A percentile compares a stretch with the other conserved stretches of the same genome.
Evolutionary conservation across 2,797 vertebrate genomes (phyloP).

Genomic region (Merluccius polli): DNA sequence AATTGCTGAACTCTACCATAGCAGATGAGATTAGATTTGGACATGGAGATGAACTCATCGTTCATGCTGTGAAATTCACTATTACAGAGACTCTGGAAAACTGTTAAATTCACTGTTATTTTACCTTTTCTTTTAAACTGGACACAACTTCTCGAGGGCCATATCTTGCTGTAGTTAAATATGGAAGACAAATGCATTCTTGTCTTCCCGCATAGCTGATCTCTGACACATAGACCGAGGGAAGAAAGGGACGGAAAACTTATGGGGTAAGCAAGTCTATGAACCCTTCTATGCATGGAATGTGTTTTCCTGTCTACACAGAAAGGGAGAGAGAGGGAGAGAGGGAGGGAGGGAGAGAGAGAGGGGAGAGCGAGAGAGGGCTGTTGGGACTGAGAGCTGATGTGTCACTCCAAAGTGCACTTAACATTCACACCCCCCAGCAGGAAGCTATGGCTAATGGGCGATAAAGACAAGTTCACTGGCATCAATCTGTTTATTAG

Average conservation of each 20-base stretch:
- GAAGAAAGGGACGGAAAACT: background rate
- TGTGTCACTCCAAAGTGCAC: slow-evolving; percentile 44
- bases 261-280: slow-evolving; percentile 2
- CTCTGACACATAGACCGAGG: background rate
- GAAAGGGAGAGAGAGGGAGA: background rate
- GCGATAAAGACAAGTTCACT: slow-evolving; percentile 45
- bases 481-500: slow-evolving; percentile 63
- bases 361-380: slow-evolving; percentile 3
- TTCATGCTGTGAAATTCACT: background rate
- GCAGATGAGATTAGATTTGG: background rate
- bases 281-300: slow-evolving; percentile 1
- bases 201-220: background rate
- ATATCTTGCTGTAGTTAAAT: background rate
- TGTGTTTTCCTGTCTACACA: slow-evolving; percentile 16
- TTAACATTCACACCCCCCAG: slow-evolving; percentile 34
- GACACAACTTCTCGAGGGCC: background rate
- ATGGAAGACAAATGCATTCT: background rate
- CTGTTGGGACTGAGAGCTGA: slow-evolving; percentile 13
- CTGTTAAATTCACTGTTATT: background rate
- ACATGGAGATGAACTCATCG: background rate
- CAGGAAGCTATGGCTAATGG: slow-evolving; percentile 39
- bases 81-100: background rate
- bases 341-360: no score
- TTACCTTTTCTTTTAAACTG: background rate
- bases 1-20: background rate